Conservation (phyloP, 2,797 vertebrate genomes). For the Podarcis siculus region DNA sequence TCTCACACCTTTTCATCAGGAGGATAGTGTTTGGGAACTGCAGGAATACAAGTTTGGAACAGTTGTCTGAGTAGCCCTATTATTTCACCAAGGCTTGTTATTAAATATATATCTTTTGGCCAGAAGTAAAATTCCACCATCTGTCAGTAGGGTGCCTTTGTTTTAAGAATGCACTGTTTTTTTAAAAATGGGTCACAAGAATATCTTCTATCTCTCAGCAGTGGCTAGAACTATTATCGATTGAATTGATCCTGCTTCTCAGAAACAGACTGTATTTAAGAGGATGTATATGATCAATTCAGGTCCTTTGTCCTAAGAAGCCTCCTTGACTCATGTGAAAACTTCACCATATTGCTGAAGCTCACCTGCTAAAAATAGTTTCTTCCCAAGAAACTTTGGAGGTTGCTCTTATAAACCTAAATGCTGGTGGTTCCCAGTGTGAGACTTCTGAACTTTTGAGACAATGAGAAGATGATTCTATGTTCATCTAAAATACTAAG, state of each 20-base stretch:
- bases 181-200: neutral
- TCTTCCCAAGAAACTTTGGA: neutral
- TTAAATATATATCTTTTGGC: conserved; percentile 4
- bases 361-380: neutral
- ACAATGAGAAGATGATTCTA: neutral
- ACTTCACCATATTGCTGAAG: conserved; percentile 4
- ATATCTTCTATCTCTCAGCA: neutral
- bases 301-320: neutral
- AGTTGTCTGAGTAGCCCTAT: neutral
- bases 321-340: neutral
- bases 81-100: neutral
- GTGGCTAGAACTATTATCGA: conserved; percentile 17
- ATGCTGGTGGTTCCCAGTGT: neutral
- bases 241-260: conserved; percentile 9
- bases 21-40: neutral
- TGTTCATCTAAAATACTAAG: neutral
- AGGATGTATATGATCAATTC: conserved; percentile 17
- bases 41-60: neutral
- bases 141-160: conserved; percentile 2
- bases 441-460: neutral
- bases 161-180: conserved; percentile 6
- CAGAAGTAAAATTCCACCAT: neutral
- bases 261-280: conserved; percentile 21
- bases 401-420: neutral
- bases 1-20: neutral